Conservation (phyloP, 2,113 vertebrate species). For the Percopsis transmontana region DNA sequence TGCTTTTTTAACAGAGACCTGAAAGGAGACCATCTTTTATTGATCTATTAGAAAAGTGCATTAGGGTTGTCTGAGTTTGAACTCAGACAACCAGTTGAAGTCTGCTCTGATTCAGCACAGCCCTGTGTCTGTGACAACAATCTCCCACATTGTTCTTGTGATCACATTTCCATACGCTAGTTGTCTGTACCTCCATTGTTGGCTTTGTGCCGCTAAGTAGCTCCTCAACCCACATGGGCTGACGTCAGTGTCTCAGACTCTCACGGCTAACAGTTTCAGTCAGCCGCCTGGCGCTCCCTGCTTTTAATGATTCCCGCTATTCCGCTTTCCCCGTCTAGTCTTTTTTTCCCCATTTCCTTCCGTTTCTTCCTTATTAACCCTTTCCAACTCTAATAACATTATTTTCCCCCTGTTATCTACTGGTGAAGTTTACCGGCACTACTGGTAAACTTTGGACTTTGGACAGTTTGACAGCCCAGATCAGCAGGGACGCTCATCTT, state of each 20-base stretch:
- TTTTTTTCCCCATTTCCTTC: neutral
- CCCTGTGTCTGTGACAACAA: neutral
- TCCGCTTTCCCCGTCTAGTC: neutral
- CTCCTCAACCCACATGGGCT: neutral
- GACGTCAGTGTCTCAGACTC: conserved; percentile 3
- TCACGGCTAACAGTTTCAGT: neutral
- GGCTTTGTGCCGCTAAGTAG: conserved; percentile 3
- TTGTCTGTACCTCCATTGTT: neutral
- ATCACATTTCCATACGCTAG: neutral
- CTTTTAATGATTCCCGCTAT: neutral
- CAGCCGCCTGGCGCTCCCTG: neutral
- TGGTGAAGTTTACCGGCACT: no score
- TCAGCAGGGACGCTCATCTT: no score
- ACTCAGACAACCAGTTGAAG: neutral
- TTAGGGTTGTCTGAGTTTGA: neutral
- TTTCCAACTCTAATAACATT: no score
- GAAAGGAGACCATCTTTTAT: no score
- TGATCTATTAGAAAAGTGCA: neutral
- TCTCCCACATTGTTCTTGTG: neutral
- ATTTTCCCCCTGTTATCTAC: no score
- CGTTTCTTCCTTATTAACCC: neutral
- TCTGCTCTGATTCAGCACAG: conserved; percentile 1
- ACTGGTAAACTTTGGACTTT: no score
- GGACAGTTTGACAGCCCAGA: no score
- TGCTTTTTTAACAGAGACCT: no score